These are phyloP conservation scores for Orchesella cincta DNA, from an alignment of 1,140 invertebrate genomes.

Conservation along the genomic window DNA sequence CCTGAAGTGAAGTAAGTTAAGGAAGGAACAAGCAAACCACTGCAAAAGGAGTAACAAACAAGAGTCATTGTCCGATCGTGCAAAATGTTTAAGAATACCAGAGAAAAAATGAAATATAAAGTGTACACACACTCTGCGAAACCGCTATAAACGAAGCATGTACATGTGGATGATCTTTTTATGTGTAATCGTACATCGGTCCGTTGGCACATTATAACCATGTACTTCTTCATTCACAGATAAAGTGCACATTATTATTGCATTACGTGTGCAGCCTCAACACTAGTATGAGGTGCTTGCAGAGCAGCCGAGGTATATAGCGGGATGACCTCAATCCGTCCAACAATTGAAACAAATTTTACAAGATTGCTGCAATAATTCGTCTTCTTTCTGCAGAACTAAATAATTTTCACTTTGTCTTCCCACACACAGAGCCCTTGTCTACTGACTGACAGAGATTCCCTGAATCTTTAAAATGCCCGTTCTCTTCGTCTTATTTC, in stretches of 20 bases:
- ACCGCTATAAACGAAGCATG: slow-evolving; percentile 4
- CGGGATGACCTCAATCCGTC: slow-evolving; percentile 37
- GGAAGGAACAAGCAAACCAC: slow-evolving; percentile 33
- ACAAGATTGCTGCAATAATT: neutral
- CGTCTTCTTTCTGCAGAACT: neutral
- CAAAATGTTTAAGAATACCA: slow-evolving; percentile 37
- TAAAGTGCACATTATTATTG: neutral
- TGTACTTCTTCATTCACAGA: no score
- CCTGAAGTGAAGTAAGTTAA: neutral
- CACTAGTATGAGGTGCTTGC: neutral
- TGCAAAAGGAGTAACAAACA: slow-evolving; percentile 22
- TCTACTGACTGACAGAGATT: neutral
- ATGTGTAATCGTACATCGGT: no score
- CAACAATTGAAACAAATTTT: slow-evolving; percentile 43
- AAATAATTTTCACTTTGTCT: neutral
- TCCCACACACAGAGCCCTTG: neutral
- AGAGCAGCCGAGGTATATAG: neutral
- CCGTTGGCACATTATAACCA: no score
- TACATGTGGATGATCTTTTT: no score
- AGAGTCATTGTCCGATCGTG: slow-evolving; percentile 45
- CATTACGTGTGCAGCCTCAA: neutral
- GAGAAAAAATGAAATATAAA: slow-evolving; percentile 2
- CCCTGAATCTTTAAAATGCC: no score
- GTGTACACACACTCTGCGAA: neutral
- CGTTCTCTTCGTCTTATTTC: no score